phyloP scores from a whole-genome alignment of 2,113 vertebrate genomes.

The Pleuronectes platessa region DNA sequence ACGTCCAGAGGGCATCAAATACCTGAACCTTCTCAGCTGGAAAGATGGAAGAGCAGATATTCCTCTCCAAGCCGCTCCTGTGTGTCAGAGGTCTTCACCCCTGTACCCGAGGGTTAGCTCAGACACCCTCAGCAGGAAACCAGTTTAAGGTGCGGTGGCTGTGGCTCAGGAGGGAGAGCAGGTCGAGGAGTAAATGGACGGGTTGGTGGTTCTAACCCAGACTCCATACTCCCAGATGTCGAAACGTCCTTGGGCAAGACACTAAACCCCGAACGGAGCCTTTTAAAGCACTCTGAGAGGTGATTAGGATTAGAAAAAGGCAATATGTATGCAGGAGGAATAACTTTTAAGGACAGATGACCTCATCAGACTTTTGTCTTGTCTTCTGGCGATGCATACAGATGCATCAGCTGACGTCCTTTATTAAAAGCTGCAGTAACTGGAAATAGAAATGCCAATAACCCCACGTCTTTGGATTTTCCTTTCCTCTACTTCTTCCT shows the following conservation, averaged over 20 bases:
- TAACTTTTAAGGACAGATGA: not conserved
- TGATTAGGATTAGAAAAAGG: not conserved
- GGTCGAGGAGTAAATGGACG: not conserved
- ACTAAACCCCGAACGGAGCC: not conserved
- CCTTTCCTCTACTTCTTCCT: slow-evolving; percentile 23
- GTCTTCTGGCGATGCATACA: too few species aligned
- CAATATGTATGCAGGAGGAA: not conserved
- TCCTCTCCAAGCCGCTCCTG: not conserved
- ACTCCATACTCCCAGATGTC: not conserved
- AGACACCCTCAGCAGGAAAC: not conserved
- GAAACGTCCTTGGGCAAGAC: not conserved
- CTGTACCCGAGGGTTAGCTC: not conserved
- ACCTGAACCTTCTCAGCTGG: not conserved
- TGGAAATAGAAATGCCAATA: too few species aligned
- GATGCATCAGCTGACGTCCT: too few species aligned
- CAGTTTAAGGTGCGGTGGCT: not conserved
- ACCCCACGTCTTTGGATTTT: too few species aligned
- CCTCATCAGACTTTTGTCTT: slow-evolving; percentile 12
- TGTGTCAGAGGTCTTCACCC: not conserved
- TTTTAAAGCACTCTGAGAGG: not conserved
- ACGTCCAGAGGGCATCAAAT: not conserved
- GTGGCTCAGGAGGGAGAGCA: not conserved
- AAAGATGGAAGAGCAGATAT: not conserved
- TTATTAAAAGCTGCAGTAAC: too few species aligned
- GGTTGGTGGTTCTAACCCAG: not conserved